Evolutionary conservation across 2,797 vertebrate genomes (phyloP).

Genomic region (Eulemur mongoz): DNA sequence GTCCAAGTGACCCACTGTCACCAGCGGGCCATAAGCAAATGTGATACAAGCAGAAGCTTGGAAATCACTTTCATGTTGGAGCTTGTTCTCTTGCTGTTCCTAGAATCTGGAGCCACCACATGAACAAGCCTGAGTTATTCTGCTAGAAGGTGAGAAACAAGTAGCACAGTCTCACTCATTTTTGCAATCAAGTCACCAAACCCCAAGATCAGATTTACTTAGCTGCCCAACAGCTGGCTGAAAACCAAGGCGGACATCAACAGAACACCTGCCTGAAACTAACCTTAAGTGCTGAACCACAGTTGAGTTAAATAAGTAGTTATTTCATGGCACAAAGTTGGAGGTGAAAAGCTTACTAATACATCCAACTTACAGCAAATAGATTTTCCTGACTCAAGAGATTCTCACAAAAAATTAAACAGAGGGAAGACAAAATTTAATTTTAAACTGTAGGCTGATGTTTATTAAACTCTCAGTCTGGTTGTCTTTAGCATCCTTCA

Average conservation of each 20-base stretch:
- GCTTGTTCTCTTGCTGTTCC: not conserved
- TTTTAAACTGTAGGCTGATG: not conserved
- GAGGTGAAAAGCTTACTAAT: not conserved
- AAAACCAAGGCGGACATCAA: not conserved
- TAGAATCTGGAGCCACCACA: not conserved
- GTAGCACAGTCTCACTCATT: not conserved
- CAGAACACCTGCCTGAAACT: not conserved
- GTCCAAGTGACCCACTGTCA: not conserved
- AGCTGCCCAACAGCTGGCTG: not conserved
- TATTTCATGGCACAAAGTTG: not conserved
- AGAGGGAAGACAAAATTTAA: conserved; percentile 30
- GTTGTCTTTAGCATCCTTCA: not conserved
- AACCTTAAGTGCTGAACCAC: not conserved
- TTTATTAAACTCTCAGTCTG: conserved; percentile 5
- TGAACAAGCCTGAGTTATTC: not conserved
- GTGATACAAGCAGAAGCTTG: not conserved
- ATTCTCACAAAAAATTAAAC: conserved; percentile 14
- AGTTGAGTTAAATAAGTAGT: not conserved
- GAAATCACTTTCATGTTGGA: not conserved
- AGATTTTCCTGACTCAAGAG: not conserved
- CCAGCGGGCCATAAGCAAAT: not conserved
- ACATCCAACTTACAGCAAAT: not conserved
- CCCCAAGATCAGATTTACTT: not conserved
- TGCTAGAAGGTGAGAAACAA: not conserved
- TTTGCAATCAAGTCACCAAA: not conserved